phyloP scores from a whole-genome alignment of 2,797 vertebrate genomes.

The Coregonus ussuriensis region DNA sequence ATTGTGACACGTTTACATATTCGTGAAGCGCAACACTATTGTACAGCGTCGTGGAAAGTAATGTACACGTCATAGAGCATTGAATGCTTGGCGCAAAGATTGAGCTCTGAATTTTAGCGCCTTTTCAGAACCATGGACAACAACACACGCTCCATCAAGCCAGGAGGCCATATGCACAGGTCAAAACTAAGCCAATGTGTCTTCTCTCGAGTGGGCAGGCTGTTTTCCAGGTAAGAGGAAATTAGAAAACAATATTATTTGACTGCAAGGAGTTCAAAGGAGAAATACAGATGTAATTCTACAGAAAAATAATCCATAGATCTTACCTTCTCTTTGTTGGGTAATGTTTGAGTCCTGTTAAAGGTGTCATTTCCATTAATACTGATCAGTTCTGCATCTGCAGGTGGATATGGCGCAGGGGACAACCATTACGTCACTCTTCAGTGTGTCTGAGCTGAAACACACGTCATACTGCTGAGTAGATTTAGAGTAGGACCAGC shows the following conservation, averaged over 20 bases:
- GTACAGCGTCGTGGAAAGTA: background rate
- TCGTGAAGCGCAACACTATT: background rate
- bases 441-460: slow-evolving; percentile 52
- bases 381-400: slow-evolving; percentile 27
- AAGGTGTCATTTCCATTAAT: slow-evolving; percentile 58
- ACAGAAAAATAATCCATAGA: background rate
- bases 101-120: too few species aligned
- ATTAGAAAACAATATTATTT: background rate
- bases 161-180: background rate
- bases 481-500: slow-evolving; percentile 58
- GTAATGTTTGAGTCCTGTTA: slow-evolving; percentile 26
- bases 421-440: slow-evolving; percentile 51
- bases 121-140: background rate
- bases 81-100: background rate
- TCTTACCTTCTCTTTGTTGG: slow-evolving; percentile 21
- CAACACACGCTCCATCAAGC: background rate
- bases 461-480: slow-evolving; percentile 65
- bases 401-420: slow-evolving; percentile 14
- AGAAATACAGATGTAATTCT: background rate
- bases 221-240: background rate
- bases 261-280: background rate
- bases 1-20: background rate
- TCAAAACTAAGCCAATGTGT: background rate
- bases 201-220: background rate
- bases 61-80: background rate